A percentile compares a stretch with the other conserved stretches of the same genome.
Evolutionary conservation across 1,140 invertebrate species (phyloP).

Genomic region (Micrasema minimum): DNA sequence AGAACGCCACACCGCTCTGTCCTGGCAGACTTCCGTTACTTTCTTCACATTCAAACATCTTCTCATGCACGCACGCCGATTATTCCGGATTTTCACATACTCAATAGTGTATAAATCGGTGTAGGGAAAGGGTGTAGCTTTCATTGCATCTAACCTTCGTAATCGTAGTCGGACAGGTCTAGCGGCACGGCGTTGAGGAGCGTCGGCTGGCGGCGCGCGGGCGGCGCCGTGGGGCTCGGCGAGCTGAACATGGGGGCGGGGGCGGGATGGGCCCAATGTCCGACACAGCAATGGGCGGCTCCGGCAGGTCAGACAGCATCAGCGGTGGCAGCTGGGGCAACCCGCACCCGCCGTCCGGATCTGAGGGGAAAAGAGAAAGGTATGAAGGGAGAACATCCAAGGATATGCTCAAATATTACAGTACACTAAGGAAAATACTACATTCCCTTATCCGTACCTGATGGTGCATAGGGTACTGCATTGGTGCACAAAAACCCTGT

Average conservation of each 20-base stretch:
- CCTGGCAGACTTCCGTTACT: too few relatives aligned
- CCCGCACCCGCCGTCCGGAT: constrained; percentile 25
- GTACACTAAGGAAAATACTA: too few relatives aligned
- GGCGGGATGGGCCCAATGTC: constrained; percentile 95
- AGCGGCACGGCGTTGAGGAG: constrained; percentile 54
- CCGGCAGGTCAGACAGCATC: constrained; percentile 85
- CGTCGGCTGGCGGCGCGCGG: constrained; percentile 19
- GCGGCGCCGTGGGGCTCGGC: constrained; percentile 77
- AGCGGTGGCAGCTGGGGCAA: constrained; percentile 62
- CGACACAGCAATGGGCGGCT: constrained; percentile 89
- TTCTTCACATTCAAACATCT: too few relatives aligned
- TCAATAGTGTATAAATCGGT: too few relatives aligned
- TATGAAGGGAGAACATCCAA: not conserved
- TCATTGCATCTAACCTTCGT: constrained; percentile 71
- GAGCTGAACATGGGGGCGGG: constrained; percentile 94
- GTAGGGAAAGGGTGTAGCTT: too few relatives aligned
- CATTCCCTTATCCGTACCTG: too few relatives aligned
- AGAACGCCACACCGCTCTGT: too few relatives aligned
- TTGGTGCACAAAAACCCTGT: too few relatives aligned
- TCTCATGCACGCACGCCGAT: too few relatives aligned
- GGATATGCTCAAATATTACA: too few relatives aligned
- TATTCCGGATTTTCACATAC: too few relatives aligned
- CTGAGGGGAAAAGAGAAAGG: not conserved
- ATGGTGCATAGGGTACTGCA: too few relatives aligned
- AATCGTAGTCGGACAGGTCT: constrained; percentile 69